phyloP scores from a whole-genome alignment of 2,797 vertebrate species.

The Hybognathus amarus region DNA sequence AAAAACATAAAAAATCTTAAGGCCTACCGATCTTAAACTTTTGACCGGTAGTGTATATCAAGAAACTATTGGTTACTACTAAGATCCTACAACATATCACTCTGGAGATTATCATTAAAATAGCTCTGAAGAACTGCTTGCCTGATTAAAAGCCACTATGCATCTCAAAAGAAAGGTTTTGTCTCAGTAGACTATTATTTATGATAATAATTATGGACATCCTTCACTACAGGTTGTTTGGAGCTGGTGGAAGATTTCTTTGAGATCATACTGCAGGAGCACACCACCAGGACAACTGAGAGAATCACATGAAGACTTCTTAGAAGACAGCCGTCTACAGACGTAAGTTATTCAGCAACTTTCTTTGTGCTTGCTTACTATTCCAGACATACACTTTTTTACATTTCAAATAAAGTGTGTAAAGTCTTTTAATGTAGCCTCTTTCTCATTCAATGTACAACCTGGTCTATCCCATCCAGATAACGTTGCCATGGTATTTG shows the following conservation, averaged over 20 bases:
- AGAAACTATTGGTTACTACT: neutral
- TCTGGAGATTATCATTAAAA: neutral
- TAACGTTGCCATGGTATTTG: constrained; percentile 79
- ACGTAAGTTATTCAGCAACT: constrained; percentile 62
- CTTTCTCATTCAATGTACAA: neutral
- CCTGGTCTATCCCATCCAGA: constrained; percentile 63
- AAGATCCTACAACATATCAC: neutral
- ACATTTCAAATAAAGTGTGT: neutral
- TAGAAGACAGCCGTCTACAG: constrained; percentile 71
- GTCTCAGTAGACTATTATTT: neutral
- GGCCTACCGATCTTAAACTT: too few relatives aligned
- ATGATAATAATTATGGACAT: neutral
- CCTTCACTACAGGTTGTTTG: constrained; percentile 72
- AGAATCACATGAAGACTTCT: constrained; percentile 69
- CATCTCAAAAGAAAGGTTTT: neutral
- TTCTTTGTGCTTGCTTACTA: neutral
- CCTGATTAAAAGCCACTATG: neutral
- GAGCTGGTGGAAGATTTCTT: constrained; percentile 80
- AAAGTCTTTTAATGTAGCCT: too few relatives aligned
- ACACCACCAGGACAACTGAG: constrained; percentile 70
- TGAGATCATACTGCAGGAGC: constrained; percentile 64
- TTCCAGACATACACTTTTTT: neutral
- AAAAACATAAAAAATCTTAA: too few relatives aligned
- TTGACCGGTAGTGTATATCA: too few relatives aligned
- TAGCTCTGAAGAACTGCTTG: neutral